phyloP scores from a whole-genome alignment of 1,140 invertebrate genomes.

The Meloidogyne chitwoodi region DNA sequence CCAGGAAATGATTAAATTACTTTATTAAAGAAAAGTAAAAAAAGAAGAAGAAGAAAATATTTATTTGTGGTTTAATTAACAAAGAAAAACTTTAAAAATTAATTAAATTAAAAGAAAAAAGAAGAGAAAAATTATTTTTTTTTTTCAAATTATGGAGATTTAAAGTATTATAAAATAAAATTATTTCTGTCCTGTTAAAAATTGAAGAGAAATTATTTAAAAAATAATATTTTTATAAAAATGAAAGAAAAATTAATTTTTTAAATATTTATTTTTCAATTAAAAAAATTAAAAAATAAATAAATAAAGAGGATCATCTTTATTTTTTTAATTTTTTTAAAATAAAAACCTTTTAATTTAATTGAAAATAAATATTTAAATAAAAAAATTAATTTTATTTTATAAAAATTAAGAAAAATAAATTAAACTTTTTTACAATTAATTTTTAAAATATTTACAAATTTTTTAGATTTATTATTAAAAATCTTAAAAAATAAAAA shows the following conservation, averaged over 20 bases:
- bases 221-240: background rate
- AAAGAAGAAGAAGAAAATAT: background rate
- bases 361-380: background rate
- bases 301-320: no score
- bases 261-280: background rate
- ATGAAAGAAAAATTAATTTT: background rate
- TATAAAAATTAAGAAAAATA: no score
- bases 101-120: background rate
- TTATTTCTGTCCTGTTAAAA: background rate
- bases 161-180: background rate
- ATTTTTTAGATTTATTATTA: no score
- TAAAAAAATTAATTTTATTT: no score
- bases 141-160: background rate
- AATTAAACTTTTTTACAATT: no score
- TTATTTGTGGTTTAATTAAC: background rate
- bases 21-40: background rate
- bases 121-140: background rate
- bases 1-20: constrained; percentile 4
- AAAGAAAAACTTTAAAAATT: background rate
- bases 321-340: no score
- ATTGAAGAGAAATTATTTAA: background rate
- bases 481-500: no score
- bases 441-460: no score
- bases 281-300: no score
- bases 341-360: background rate